Conservation (phyloP, 2,113 vertebrate species). For the Daphoenositta chrysoptera region DNA sequence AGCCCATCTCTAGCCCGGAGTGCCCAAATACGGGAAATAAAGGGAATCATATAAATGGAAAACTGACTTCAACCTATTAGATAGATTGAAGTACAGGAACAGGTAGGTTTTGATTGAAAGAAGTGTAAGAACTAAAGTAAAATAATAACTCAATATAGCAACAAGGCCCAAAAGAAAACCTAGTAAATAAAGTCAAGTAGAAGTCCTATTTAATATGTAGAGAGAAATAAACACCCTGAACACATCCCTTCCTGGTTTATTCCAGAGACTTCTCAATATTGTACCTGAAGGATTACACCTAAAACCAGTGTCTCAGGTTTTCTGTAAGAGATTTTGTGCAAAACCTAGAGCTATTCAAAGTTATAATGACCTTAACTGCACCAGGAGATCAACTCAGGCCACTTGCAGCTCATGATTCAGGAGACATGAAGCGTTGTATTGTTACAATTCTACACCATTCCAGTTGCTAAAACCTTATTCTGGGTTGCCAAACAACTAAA, state of each 20-base stretch:
- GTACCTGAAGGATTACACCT: not conserved
- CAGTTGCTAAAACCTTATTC: rapidly evolving
- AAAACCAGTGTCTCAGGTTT: not conserved
- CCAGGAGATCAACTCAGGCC: not conserved
- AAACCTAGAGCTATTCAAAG: not conserved
- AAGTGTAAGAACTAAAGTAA: not conserved
- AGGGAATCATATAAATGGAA: not conserved
- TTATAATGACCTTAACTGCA: not conserved
- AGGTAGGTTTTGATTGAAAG: not conserved
- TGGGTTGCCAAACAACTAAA: not conserved
- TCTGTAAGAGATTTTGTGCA: not conserved
- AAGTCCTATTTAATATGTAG: not conserved
- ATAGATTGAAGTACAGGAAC: not conserved
- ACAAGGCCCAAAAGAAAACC: not conserved
- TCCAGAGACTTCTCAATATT: not conserved
- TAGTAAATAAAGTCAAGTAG: not conserved
- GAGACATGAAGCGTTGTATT: not conserved
- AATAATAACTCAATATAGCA: not conserved
- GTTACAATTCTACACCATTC: not conserved
- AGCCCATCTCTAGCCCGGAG: not conserved
- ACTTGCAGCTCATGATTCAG: not conserved
- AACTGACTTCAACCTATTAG: not conserved
- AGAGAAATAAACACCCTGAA: not conserved
- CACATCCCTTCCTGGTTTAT: not conserved
- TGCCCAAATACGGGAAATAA: not conserved